phyloP scores from a whole-genome alignment of 2,888 invertebrate genomes.

The Selenia dentaria region DNA sequence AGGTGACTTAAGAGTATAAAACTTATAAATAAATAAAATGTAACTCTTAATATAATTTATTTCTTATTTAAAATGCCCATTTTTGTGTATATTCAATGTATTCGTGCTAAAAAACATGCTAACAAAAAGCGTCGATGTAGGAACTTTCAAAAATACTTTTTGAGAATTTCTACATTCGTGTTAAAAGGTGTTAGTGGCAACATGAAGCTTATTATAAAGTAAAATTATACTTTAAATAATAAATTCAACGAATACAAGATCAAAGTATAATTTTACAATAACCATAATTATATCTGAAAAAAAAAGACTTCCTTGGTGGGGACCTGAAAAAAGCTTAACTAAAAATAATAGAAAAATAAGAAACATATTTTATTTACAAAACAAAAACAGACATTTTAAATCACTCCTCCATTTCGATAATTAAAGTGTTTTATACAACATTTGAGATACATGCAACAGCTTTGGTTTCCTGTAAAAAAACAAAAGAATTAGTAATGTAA shows the following conservation, averaged over 20 bases:
- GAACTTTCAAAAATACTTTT: constrained; percentile 55
- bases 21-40: constrained; percentile 23
- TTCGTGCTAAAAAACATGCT: constrained; percentile 44
- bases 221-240: constrained; percentile 46
- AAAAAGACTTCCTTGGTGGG: constrained; percentile 15
- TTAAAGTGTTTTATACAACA: constrained; percentile 27
- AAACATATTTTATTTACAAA: constrained; percentile 24
- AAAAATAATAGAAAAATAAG: constrained; percentile 33
- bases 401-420: constrained; percentile 78
- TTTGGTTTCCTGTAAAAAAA: constrained; percentile 47
- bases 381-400: constrained; percentile 74
- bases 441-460: constrained; percentile 45
- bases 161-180: constrained; percentile 54
- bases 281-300: constrained; percentile 34
- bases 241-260: constrained; percentile 24
- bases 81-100: constrained; percentile 55
- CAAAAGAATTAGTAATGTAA: constrained; percentile 26
- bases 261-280: constrained; percentile 48
- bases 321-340: constrained; percentile 35
- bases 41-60: constrained; percentile 19
- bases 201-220: constrained; percentile 47
- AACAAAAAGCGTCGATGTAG: constrained; percentile 48
- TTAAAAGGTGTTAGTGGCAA: constrained; percentile 61
- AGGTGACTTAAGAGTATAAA: constrained; percentile 54
- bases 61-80: constrained; percentile 76